These are phyloP conservation scores for Halcyon smyrnensis DNA, from an alignment of 2,797 vertebrate species.

Conservation along the genomic window DNA sequence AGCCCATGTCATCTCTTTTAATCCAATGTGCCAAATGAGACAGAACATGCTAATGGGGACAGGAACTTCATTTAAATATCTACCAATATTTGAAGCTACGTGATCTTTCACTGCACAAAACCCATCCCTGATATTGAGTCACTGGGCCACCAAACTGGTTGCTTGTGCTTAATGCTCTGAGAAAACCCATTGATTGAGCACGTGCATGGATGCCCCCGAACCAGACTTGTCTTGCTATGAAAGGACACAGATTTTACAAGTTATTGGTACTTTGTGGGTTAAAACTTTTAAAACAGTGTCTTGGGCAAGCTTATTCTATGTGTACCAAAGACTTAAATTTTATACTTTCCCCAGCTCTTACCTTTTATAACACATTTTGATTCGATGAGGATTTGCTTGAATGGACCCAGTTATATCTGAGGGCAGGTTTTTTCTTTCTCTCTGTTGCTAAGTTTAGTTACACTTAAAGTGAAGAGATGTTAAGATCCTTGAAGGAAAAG, in stretches of 20 bases:
- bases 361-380: background rate
- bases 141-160: background rate
- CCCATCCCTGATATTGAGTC: background rate
- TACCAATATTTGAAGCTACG: background rate
- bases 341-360: background rate
- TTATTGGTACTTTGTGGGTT: background rate
- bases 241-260: background rate
- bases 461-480: background rate
- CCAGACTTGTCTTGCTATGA: background rate
- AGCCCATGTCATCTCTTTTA: background rate
- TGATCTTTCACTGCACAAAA: background rate
- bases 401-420: background rate
- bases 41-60: background rate
- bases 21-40: background rate
- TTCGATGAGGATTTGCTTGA: background rate
- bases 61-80: background rate
- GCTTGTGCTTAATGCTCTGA: background rate
- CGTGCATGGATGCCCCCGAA: accelerated
- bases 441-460: background rate
- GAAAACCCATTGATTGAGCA: background rate
- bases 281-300: background rate
- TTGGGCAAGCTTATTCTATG: background rate
- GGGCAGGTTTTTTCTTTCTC: background rate
- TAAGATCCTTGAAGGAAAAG: background rate
- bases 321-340: background rate